Conservation (phyloP, 1,140 invertebrate genomes). For the Drosophila bocqueti region DNA sequence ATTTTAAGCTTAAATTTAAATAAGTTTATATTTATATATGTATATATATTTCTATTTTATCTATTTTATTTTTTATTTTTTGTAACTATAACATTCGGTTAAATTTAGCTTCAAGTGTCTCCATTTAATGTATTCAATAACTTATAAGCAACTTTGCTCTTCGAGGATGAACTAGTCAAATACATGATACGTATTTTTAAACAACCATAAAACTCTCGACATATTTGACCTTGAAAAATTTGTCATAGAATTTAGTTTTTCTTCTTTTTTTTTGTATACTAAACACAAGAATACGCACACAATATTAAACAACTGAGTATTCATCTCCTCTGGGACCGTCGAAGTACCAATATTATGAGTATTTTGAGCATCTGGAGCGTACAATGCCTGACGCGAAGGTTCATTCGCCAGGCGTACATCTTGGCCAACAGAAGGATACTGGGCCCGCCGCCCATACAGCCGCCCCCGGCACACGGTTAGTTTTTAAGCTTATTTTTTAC, state of each 20-base stretch:
- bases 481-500: conserved; percentile 7
- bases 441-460: conserved; percentile 15
- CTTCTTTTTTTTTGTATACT: conserved; percentile 33
- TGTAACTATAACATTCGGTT: no score
- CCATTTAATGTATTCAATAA: background rate
- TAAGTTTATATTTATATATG: no score
- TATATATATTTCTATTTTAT: no score
- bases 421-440: conserved; percentile 59
- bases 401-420: conserved; percentile 72
- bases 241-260: conserved; percentile 48
- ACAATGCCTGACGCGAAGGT: conserved; percentile 58
- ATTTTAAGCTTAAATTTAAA: background rate
- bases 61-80: background rate
- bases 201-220: background rate
- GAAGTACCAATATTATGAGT: conserved; percentile 7
- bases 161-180: background rate
- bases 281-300: conserved; percentile 24
- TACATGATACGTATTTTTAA: no score
- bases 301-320: conserved; percentile 56
- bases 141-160: background rate
- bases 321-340: conserved; percentile 30
- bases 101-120: background rate
- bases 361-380: conserved; percentile 75
- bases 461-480: conserved; percentile 52
- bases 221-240: conserved; percentile 48